Base-by-base conservation (phyloP, 2,888 invertebrate genomes). In the Philhelius pedissequus region DNA sequence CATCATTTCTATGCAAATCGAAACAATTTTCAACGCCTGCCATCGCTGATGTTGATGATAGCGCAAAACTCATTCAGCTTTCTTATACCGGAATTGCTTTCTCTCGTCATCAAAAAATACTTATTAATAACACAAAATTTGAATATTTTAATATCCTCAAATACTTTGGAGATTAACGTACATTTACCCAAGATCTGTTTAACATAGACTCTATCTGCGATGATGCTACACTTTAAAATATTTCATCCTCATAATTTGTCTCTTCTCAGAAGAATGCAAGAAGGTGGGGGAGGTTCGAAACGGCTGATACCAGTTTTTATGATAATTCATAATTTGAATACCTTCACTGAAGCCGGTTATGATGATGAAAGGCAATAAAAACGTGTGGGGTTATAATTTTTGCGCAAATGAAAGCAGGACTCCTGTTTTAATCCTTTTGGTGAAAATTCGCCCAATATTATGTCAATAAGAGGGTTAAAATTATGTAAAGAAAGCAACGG, bases 351-450 rank as follows among this genome's bases (percentile, higher is more conserved):
- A 82, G 70, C 70, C 70, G 60, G 45, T 45, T 45, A 81, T 81
- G 76, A 81, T 71, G 81, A 81, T 76, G 76, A 81, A 73, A 78
- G 73, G 77, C 73, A 78, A 78, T 74, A 78, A 82, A 82, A 76
- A 66, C 35, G 76, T 77, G 76, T 58, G 71, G 60, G 60, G 81
- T 38, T 50, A 56, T 68, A 56, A 56, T 64, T 81, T n/a, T 43
- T 60, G 2, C 8, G 40, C 40, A n/a, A 64, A 25, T 30, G 40
- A 64, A 11, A 50, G 38, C 13, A 66, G 27, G 50, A 35, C 64
- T 45, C 48, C 50, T 62, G 11, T 89, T 90, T 89, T 90, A 90
- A 90, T 90, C 90, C 90, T 88, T 90, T 90, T 90, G 90, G 90
- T 90, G 89, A 89, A 89, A 89, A 90, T 90, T 90, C 89, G 89